Percentiles rank a stretch among this genome's conserved stretches.
Evolutionary conservation across 64 coral and sea anemone genomes (phyloP).

Genomic region (Porites australiensis): DNA sequence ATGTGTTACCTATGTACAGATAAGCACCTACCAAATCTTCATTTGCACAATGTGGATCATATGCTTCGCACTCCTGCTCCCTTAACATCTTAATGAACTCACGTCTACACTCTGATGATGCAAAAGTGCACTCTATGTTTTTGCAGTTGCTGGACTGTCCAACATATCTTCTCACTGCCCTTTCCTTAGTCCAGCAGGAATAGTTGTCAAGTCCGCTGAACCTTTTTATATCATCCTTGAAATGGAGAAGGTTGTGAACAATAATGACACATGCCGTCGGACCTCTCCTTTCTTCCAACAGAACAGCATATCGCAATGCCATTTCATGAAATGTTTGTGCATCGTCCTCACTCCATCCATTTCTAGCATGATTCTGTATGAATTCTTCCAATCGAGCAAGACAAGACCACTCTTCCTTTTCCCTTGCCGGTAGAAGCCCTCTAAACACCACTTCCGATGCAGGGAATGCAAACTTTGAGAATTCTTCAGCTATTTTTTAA

Average conservation of each 20-base stretch:
- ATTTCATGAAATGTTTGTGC: conserved; percentile 70
- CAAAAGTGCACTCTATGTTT: conserved; percentile 61
- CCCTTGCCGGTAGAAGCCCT: conserved; percentile 19
- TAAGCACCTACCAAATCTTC: conserved; percentile 34
- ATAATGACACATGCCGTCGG: conserved; percentile 39
- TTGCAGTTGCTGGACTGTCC: conserved; percentile 38
- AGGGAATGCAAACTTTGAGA: conserved; percentile 58
- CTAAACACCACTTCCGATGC: conserved; percentile 52
- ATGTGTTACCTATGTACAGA: not conserved
- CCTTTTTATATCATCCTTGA: conserved; percentile 44
- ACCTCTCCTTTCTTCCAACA: conserved; percentile 65
- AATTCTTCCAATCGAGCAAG: conserved; percentile 47
- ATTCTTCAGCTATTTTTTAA: conserved; percentile 55
- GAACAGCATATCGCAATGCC: conserved; percentile 64
- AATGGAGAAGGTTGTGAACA: conserved; percentile 53
- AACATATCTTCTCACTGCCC: conserved; percentile 44
- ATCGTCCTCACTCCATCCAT: conserved; percentile 76
- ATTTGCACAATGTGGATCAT: conserved; percentile 25
- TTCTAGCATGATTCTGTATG: conserved; percentile 72
- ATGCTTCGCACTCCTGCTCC: conserved; percentile 12
- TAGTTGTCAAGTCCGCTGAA: conserved; percentile 66
- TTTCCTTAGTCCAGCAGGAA: conserved; percentile 50
- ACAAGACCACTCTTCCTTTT: conserved; percentile 46
- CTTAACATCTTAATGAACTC: conserved; percentile 41
- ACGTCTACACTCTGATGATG: conserved; percentile 9